Percentiles rank a stretch among this genome's conserved stretches.
phyloP scores from a whole-genome alignment of 2,888 invertebrate species.

The Muschampia plurimacula region DNA sequence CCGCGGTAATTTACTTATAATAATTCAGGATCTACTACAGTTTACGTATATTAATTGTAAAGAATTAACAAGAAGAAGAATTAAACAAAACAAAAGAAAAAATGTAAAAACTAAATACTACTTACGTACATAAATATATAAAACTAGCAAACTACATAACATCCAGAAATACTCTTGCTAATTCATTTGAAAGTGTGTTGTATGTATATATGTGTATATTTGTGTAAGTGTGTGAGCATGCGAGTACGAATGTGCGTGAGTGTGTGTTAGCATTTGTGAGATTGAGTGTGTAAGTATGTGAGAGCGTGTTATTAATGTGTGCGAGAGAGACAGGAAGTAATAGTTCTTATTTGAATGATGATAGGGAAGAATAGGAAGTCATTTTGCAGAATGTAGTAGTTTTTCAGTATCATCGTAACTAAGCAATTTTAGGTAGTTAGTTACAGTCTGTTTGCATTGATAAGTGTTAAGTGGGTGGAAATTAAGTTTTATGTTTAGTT shows the following conservation, averaged over 20 bases:
- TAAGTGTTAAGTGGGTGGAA: neutral
- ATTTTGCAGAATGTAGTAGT: neutral
- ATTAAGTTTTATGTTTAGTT: neutral
- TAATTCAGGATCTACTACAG: no score
- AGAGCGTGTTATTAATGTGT: neutral
- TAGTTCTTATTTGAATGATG: no score
- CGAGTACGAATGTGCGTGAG: neutral
- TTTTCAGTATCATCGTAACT: constrained; percentile 7
- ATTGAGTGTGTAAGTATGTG: neutral
- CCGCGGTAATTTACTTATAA: no score
- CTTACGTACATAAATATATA: no score
- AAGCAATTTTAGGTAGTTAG: neutral
- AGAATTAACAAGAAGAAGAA: no score
- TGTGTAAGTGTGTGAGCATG: neutral
- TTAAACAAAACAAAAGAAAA: no score
- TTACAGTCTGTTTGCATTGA: neutral
- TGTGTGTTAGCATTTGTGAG: neutral
- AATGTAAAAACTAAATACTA: no score
- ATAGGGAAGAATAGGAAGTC: neutral
- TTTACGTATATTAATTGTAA: no score
- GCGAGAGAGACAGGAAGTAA: neutral
- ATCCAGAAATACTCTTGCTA: no score
- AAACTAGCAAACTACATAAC: no score
- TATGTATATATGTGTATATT: no score
- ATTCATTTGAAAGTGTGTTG: no score